Conservation (phyloP, 1,140 invertebrate species). For the Apis dorsata region DNA sequence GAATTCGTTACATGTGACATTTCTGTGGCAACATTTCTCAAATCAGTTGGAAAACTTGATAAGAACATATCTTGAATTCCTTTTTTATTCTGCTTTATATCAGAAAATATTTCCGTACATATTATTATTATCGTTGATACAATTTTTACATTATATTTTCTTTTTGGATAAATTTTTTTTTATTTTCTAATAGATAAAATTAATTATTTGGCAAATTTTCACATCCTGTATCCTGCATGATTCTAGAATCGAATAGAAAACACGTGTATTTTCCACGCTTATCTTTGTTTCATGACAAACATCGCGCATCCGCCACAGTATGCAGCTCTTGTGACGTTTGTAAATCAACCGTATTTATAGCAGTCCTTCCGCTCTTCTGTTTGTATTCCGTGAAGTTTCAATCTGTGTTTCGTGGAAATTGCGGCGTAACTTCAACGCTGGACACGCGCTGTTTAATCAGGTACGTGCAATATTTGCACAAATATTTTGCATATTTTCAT, state of each 20-base stretch:
- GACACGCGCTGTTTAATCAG: background rate
- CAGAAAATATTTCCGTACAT: background rate
- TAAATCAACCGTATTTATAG: slow-evolving; percentile 47
- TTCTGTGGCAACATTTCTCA: background rate
- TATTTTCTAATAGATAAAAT: background rate
- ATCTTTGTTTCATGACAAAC: slow-evolving; percentile 30
- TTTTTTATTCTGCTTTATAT: background rate
- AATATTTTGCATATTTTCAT: background rate
- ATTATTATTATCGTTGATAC: background rate
- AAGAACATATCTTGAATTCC: too few relatives aligned
- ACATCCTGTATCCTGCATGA: too few relatives aligned
- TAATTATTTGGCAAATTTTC: background rate
- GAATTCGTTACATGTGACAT: background rate
- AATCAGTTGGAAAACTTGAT: background rate
- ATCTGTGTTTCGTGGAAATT: slow-evolving; percentile 18
- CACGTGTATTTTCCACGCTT: background rate
- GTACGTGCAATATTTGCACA: slow-evolving; percentile 16
- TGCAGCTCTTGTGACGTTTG: slow-evolving; percentile 25
- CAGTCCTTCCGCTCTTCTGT: slow-evolving; percentile 21
- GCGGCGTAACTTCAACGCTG: background rate
- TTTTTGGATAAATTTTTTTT: too few relatives aligned
- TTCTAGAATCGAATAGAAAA: background rate
- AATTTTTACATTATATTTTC: background rate
- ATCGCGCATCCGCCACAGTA: slow-evolving; percentile 19
- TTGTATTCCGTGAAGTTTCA: slow-evolving; percentile 22